phyloP scores from a whole-genome alignment of 2,797 vertebrate genomes.

The Falco berigora region DNA sequence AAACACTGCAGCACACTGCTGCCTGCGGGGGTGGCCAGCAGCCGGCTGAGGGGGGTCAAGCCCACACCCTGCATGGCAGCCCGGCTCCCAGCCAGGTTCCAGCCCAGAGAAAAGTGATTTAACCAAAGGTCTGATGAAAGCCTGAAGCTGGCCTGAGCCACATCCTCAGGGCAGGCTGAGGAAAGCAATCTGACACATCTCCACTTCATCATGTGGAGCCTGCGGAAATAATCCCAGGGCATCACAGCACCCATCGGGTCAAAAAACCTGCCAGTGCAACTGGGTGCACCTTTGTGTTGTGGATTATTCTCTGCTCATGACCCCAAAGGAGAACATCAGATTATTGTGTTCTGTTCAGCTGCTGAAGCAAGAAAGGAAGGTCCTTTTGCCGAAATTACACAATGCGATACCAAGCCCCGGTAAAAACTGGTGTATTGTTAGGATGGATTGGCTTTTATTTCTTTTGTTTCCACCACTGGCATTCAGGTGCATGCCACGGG shows the following conservation, averaged over 20 bases:
- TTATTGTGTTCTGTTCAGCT: not conserved
- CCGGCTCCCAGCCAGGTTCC: not conserved
- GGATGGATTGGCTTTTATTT: not conserved
- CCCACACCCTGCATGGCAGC: not conserved
- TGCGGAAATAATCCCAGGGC: not conserved
- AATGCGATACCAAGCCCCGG: not conserved
- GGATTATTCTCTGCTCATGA: not conserved
- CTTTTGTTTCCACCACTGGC: not conserved
- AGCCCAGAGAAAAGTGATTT: not conserved
- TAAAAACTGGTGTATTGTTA: not conserved
- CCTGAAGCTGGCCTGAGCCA: not conserved
- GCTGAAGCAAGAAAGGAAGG: not conserved
- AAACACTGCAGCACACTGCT: not conserved
- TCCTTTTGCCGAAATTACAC: not conserved
- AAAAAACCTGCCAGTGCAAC: not conserved
- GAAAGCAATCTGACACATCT: not conserved
- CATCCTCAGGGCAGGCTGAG: not conserved
- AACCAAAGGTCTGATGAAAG: not conserved
- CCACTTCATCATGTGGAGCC: not conserved
- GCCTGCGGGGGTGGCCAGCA: not conserved
- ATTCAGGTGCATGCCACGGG: fast-evolving
- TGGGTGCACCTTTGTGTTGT: not conserved
- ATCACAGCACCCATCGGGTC: fast-evolving
- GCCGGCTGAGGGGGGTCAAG: not conserved
- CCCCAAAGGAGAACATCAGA: not conserved